A percentile compares a stretch with the other conserved stretches of the same genome.
These are phyloP conservation scores for Mormoops blainvillei DNA, from an alignment of 2,113 vertebrate species.

Conservation along the genomic window DNA sequence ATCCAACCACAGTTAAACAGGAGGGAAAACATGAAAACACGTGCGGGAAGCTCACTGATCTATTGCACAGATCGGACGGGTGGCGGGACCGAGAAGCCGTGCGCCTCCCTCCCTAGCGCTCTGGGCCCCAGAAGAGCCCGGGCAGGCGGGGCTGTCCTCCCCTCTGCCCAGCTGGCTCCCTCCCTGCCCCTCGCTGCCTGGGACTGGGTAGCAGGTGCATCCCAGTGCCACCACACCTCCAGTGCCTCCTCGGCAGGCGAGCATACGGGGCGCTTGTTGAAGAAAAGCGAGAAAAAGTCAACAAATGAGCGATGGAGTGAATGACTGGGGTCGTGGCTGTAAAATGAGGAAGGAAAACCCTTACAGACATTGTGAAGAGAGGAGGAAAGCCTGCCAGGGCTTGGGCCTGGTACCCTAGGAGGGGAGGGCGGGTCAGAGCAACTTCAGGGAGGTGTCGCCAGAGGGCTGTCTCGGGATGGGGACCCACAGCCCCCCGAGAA, in stretches of 20 bases:
- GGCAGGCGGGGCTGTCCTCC: background rate
- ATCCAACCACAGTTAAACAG: background rate
- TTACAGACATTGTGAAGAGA: fast-evolving
- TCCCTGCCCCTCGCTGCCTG: fast-evolving
- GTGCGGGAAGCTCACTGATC: background rate
- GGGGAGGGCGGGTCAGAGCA: fast-evolving
- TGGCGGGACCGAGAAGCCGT: background rate
- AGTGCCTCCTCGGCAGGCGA: fast-evolving
- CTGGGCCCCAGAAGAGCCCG: background rate
- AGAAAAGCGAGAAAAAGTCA: background rate
- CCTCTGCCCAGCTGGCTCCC: fast-evolving
- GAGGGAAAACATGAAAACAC: background rate
- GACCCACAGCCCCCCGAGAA: fast-evolving
- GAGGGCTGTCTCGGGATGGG: fast-evolving
- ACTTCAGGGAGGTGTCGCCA: fast-evolving
- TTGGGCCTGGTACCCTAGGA: fast-evolving
- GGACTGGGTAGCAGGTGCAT: fast-evolving
- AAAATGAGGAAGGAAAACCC: fast-evolving
- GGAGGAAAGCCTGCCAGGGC: background rate
- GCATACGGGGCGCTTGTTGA: background rate
- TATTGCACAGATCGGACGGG: background rate
- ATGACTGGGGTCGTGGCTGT: background rate
- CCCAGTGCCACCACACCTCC: fast-evolving
- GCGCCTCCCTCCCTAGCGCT: background rate
- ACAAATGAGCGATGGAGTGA: background rate